phyloP scores from a whole-genome alignment of 2,797 vertebrate species.

The Gephyroberyx darwinii region DNA sequence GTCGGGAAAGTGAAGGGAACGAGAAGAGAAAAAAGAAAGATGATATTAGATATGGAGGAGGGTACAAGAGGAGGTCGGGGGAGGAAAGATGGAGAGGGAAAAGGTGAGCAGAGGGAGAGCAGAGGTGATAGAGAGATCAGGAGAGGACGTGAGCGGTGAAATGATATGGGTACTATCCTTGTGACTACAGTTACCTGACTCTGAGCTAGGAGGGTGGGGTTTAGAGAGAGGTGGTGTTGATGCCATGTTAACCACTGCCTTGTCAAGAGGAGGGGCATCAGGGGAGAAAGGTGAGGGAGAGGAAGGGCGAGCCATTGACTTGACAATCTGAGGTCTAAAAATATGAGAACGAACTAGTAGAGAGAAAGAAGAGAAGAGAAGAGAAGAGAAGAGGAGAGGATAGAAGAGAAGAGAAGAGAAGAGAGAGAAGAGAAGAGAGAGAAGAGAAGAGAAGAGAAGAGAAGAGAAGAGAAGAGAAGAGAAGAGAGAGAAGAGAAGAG shows the following conservation, averaged over 20 bases:
- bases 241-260: background rate
- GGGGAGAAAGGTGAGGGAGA: constrained; percentile 72
- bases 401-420: too few relatives aligned
- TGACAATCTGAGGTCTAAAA: constrained; percentile 78
- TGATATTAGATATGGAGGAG: background rate
- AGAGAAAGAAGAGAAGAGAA: constrained; percentile 12
- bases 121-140: background rate
- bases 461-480: too few relatives aligned
- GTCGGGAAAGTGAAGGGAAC: background rate
- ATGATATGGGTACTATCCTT: background rate
- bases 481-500: too few relatives aligned
- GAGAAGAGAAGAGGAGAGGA: constrained; percentile 8
- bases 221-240: constrained; percentile 40
- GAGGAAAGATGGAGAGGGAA: background rate
- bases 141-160: background rate
- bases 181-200: constrained; percentile 64
- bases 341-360: constrained; percentile 62
- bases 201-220: constrained; percentile 42
- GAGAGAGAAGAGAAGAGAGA: too few relatives aligned
- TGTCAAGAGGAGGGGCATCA: constrained; percentile 41
- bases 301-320: constrained; percentile 66
- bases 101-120: background rate
- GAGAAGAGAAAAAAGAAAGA: background rate
- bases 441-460: too few relatives aligned
- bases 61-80: background rate